Evolutionary conservation across 1,140 invertebrate species (phyloP), one percentile per base, ranked within the genome.

Genomic region (Akabosia matsudoensis): DNA sequence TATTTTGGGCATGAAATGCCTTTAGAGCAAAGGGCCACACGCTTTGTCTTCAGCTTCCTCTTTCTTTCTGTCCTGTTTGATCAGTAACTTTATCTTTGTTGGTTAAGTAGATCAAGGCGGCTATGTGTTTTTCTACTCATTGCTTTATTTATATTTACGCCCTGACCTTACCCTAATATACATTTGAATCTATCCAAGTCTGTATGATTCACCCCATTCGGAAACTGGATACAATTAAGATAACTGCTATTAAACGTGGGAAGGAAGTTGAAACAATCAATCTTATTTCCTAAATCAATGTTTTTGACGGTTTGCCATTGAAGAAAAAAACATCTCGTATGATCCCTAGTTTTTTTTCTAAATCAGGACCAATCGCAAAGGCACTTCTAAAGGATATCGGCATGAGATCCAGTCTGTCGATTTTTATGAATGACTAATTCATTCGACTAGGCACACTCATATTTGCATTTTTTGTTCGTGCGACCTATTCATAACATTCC

Each of bases 371-470:
- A 14, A 61, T n/a, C 14, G n/a, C 54, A 61, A 61, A 16, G 24
- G 4, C 54, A 61, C 4, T 61, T 22, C 54, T 45, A 45, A 45
- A 45, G 7, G 37, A 45, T 61, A 61, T 24, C 54, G 24, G 54
- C 54, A 22, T 13, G 54, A 24, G 54, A 14, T 61, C 24, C 14
- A 61, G 24, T 61, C n/a, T 45, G 37, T 16, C 7, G 54, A 14
- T n/a, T 61, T 61, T 61, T 61, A 61, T 61, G 54, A 61, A 61
- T 61, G 54, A 61, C 54, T 61, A 61, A 61, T 61, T 16, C 54
- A 61, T 13, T 61, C 14, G 24, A 7, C 7, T 10, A n/a, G 54
- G 14, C 24, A 61, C 4, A 61, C 54, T 61, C 14, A 14, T 61
- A 67, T 31, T 67, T 67, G 61, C 61, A 67, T 67, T 67, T 22